These are phyloP conservation scores for Linurgus olivaceus DNA, from an alignment of 2,797 vertebrate species.

Conservation along the genomic window DNA sequence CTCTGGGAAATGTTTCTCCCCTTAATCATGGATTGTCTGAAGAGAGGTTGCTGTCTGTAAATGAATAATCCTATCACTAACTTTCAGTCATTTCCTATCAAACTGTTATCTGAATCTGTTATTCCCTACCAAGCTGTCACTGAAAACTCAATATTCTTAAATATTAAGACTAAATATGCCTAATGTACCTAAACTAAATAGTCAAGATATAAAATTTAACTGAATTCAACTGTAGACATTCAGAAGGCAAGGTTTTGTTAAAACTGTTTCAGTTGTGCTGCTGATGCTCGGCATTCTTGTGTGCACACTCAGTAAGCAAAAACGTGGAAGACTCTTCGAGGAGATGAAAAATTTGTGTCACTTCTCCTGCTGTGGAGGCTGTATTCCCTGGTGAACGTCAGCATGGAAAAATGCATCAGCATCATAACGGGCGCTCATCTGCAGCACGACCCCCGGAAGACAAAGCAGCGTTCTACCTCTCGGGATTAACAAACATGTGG, in stretches of 20 bases:
- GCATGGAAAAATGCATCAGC: conserved; percentile 38
- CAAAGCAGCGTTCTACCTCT: conserved; percentile 60
- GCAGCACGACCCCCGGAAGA: background rate
- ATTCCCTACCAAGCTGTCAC: background rate
- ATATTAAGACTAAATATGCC: background rate
- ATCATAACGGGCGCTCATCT: conserved; percentile 8
- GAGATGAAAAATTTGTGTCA: background rate
- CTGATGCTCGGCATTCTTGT: background rate
- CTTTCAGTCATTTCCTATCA: background rate
- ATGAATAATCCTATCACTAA: background rate
- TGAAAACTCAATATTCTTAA: background rate
- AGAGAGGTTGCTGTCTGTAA: background rate
- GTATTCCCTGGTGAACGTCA: background rate
- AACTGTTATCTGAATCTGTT: background rate
- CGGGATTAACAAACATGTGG: conserved; percentile 51
- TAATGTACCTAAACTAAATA: background rate
- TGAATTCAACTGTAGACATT: background rate
- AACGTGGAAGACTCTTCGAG: background rate
- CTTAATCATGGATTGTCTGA: background rate
- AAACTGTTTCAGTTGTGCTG: background rate
- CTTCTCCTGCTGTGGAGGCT: background rate
- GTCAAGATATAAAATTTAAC: background rate
- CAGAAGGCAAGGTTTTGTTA: background rate
- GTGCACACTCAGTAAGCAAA: background rate
- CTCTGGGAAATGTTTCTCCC: background rate